Percentiles rank a stretch among this genome's conserved stretches.
Conservation (phyloP, 2,888 invertebrate genomes). For the Suillia variegata region DNA sequence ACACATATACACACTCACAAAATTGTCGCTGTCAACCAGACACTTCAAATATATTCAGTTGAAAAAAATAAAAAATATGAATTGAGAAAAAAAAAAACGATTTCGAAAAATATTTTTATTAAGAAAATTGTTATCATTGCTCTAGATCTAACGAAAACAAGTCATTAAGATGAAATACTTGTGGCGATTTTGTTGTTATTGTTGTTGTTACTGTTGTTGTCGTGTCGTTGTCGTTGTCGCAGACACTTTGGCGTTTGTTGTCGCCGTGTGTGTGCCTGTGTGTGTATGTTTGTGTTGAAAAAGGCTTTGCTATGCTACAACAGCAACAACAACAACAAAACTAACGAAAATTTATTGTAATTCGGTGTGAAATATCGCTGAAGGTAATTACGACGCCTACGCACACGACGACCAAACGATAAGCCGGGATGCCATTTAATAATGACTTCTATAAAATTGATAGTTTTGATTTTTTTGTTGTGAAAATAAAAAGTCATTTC, state of each 20-base stretch:
- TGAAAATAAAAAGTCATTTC: too few relatives aligned
- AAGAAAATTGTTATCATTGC: conserved; percentile 20
- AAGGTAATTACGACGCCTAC: conserved; percentile 18
- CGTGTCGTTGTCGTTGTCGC: conserved; percentile 3
- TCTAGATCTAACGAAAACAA: conserved; percentile 25
- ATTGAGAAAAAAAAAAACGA: too few relatives aligned
- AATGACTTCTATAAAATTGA: too few relatives aligned
- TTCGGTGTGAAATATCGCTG: neutral
- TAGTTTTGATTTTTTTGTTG: too few relatives aligned
- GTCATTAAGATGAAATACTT: conserved; percentile 24
- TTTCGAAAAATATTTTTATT: neutral
- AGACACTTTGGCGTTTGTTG: conserved; percentile 22
- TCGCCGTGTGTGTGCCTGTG: neutral
- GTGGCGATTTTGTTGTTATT: conserved; percentile 6
- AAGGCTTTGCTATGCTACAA: neutral
- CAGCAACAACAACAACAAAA: too few relatives aligned
- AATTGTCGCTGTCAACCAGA: too few relatives aligned
- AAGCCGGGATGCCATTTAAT: too few relatives aligned
- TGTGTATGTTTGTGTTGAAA: neutral
- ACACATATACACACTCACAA: too few relatives aligned
- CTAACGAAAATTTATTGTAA: neutral
- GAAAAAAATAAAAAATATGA: neutral
- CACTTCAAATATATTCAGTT: neutral
- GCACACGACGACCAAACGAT: neutral
- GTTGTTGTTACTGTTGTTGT: too few relatives aligned